Base-by-base conservation (phyloP, 2,888 invertebrate species). In the Phengaris alcon region DNA sequence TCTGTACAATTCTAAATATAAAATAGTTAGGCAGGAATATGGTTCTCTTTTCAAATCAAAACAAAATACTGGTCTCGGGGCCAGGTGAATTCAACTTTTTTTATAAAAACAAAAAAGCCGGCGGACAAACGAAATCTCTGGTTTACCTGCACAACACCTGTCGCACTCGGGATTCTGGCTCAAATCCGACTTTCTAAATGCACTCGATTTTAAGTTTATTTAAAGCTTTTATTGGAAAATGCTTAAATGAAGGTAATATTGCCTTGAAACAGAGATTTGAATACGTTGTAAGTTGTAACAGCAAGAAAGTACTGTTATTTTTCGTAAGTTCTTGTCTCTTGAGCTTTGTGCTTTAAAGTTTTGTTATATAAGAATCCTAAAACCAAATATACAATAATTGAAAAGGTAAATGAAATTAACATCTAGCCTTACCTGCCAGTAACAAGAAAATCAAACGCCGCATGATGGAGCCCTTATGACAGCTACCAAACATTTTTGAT, bases 121-220 rank as follows among this genome's bases (percentile, higher is more conserved):
- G 79, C 83, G 79, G 82, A 77, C 82, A 80, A 81, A 78, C 81
- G 79, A 79, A 82, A 80, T 82, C 81, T 80, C 81, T 80, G 82
- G 81, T 83, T 88, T 92, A 92, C 92, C 92, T 93, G 92, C 87
- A 84, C 85, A 87, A 87, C 92, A 92, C 91, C 92, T 92, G 92
- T 89, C 91, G 87, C 82, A 81, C 76, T 77, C 80, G 77, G 75
- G 72, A 72, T 72, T 52, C 72, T 72, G 72, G 52, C 13, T 52
- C 52, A 72, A 72, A 72, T 72, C 72, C 72, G 22, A 52, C 72
- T 72, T 72, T 72, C 52, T 72, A 72, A 72, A 72, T 72, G 72
- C 72, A 72, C 22, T 48, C 72, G 64, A 44, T 64, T 44, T 12
- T 6, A n/a, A 64, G 64, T 64, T 64, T 64, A 64, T 64, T 64